These are phyloP conservation scores for Antitype chi DNA, from an alignment of 2,888 invertebrate genomes.

Conservation along the genomic window DNA sequence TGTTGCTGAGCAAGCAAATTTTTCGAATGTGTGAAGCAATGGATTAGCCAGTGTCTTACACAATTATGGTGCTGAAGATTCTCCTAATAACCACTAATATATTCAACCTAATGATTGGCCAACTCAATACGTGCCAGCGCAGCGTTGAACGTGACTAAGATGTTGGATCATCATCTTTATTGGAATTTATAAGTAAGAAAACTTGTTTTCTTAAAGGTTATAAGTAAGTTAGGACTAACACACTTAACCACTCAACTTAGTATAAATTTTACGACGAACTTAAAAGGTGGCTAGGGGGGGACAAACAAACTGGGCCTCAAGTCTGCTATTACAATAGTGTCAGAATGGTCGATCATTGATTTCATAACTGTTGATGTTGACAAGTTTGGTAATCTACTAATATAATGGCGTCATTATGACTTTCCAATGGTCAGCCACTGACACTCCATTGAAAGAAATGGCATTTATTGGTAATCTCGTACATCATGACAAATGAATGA, in stretches of 20 bases:
- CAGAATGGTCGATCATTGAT: no score
- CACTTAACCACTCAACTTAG: not conserved
- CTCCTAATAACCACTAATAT: not conserved
- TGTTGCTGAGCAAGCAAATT: no score
- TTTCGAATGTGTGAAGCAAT: no score
- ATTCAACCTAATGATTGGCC: not conserved
- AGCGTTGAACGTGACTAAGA: slow-evolving; percentile 21
- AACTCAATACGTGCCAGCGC: not conserved
- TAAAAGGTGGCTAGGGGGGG: not conserved
- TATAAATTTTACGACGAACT: not conserved
- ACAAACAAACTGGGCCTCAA: not conserved
- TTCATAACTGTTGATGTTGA: no score
- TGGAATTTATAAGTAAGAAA: slow-evolving; percentile 15
- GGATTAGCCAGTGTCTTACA: not conserved
- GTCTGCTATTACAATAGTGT: no score
- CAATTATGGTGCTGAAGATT: not conserved
- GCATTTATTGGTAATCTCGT: no score
- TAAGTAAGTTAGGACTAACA: not conserved
- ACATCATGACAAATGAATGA: no score
- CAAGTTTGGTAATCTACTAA: no score
- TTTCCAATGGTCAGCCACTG: no score
- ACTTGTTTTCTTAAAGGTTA: slow-evolving; percentile 40
- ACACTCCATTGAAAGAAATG: no score
- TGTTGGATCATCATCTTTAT: slow-evolving; percentile 22
- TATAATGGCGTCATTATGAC: no score